A percentile compares a stretch with the other conserved stretches of the same genome.
phyloP scores from a whole-genome alignment of 2,888 invertebrate species.

The Hydropsyche betteni region DNA sequence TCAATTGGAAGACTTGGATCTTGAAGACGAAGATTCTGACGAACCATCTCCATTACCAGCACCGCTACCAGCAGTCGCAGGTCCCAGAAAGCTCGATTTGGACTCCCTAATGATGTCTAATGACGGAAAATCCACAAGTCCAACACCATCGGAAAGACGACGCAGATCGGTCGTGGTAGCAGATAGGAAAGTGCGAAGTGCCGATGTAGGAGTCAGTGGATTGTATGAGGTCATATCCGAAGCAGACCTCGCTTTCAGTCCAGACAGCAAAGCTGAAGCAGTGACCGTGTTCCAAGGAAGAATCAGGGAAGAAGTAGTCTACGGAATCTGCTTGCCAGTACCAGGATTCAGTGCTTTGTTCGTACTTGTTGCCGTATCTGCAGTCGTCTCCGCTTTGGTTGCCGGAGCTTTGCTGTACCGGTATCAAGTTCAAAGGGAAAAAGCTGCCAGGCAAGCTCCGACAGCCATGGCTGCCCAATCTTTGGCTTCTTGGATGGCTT shows the following conservation, averaged over 20 bases:
- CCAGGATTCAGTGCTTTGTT: conserved; percentile 89
- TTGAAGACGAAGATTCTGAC: conserved; percentile 61
- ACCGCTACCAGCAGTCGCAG: conserved; percentile 66
- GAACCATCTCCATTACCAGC: conserved; percentile 56
- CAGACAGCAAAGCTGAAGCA: conserved; percentile 80
- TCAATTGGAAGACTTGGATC: conserved; percentile 66
- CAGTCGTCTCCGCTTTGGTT: conserved; percentile 86
- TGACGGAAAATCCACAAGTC: conserved; percentile 44
- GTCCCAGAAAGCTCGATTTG: conserved; percentile 62
- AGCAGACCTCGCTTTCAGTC: conserved; percentile 89
- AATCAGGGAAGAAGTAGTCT: conserved; percentile 88
- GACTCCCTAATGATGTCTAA: conserved; percentile 53
- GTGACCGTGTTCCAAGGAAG: conserved; percentile 89
- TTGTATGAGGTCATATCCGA: conserved; percentile 92
- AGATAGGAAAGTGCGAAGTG: conserved; percentile 79
- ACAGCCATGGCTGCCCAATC: conserved; percentile 69
- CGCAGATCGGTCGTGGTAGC: conserved; percentile 72
- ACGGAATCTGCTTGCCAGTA: conserved; percentile 90
- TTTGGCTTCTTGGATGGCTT: conserved; percentile 79
- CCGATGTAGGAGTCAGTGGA: conserved; percentile 89
- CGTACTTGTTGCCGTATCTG: conserved; percentile 86
- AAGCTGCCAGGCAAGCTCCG: conserved; percentile 65
- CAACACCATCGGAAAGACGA: conserved; percentile 58
- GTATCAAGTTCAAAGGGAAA: conserved; percentile 79
- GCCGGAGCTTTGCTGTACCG: conserved; percentile 84